Conservation (phyloP, 2,113 vertebrate genomes). For the Bombycilla garrulus region DNA sequence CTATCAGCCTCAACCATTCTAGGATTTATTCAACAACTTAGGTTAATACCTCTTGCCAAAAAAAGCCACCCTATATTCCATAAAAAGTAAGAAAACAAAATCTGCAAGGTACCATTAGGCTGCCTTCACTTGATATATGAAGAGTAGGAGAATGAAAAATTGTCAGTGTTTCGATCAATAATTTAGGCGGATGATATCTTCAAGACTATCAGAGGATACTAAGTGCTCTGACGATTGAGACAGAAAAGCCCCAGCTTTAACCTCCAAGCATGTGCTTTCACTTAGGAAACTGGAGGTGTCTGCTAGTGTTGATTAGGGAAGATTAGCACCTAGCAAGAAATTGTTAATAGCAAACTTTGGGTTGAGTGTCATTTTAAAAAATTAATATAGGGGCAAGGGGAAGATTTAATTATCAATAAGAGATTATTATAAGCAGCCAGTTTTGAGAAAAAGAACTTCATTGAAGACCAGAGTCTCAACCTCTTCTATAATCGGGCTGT, state of each 20-base stretch:
- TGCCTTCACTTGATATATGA: neutral
- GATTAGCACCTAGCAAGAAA: neutral
- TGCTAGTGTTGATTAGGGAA: neutral
- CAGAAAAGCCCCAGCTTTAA: neutral
- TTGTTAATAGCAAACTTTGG: neutral
- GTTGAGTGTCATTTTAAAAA: neutral
- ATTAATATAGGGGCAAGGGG: neutral
- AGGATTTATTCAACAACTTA: neutral
- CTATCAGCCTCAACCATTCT: neutral
- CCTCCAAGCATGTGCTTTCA: neutral
- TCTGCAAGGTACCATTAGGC: neutral
- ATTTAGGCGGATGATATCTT: neutral
- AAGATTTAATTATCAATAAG: neutral
- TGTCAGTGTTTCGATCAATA: fast-evolving
- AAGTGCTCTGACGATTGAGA: neutral
- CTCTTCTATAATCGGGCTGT: neutral
- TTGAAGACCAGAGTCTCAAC: neutral
- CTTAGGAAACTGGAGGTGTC: neutral
- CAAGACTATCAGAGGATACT: neutral
- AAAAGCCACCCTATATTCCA: neutral
- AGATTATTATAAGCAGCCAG: neutral
- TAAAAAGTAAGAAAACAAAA: neutral
- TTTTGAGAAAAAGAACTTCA: neutral
- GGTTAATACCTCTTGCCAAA: neutral
- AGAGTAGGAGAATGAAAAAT: neutral